phyloP scores from a whole-genome alignment of 2,797 vertebrate genomes.

The Hylomyscus alleni region DNA sequence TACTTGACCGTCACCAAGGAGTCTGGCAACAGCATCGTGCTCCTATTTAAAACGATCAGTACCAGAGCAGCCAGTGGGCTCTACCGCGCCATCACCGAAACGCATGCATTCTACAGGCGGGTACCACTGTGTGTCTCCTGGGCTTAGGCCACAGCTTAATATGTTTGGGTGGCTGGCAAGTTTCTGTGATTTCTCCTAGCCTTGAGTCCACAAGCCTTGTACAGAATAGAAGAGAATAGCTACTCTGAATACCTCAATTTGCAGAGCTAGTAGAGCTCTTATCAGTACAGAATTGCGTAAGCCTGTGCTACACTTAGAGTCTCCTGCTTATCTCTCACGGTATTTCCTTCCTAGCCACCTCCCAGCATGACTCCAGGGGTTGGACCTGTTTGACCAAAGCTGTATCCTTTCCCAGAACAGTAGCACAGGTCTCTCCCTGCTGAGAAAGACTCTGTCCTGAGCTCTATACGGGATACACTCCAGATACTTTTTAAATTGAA shows the following conservation, averaged over 20 bases:
- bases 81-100: constrained; percentile 98
- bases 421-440: neutral
- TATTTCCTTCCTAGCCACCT: rapidly evolving
- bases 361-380: rapidly evolving
- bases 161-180: neutral
- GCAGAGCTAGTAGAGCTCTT: rapidly evolving
- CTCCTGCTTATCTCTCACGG: neutral
- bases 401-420: neutral
- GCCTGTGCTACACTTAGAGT: rapidly evolving
- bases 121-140: constrained; percentile 56
- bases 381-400: rapidly evolving
- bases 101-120: constrained; percentile 99
- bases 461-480: rapidly evolving
- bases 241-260: neutral
- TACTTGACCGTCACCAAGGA: constrained; percentile 98
- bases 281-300: rapidly evolving
- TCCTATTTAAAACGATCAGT: constrained; percentile 98
- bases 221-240: neutral
- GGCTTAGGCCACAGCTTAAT: rapidly evolving
- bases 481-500: neutral
- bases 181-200: neutral
- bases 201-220: neutral
- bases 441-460: neutral
- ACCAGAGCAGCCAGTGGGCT: constrained; percentile 97
- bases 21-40: constrained; percentile 95